Evolutionary conservation across 2,888 invertebrate species (phyloP).

Genomic region (Scrobipalpa atriplicella): DNA sequence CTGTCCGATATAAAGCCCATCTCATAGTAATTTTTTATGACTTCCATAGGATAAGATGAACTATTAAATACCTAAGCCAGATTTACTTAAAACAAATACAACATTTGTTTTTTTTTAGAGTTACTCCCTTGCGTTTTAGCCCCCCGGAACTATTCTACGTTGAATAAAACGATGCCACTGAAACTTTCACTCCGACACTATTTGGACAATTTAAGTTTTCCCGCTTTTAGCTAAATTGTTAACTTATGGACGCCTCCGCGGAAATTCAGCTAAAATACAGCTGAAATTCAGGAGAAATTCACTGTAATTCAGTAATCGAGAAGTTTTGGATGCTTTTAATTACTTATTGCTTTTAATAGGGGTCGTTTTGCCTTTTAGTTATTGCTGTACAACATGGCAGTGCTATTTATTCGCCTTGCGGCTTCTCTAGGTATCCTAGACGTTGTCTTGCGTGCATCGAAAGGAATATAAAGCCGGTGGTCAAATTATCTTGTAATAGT

Average conservation of each 20-base stretch:
- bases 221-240: slow-evolving; percentile 45
- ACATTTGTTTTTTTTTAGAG: background rate
- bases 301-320: slow-evolving; percentile 4
- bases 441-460: no score
- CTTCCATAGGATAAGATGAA: no score
- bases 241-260: slow-evolving; percentile 11
- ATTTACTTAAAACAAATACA: no score
- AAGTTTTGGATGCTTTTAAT: background rate
- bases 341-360: background rate
- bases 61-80: no score
- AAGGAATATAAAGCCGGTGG: no score
- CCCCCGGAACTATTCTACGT: slow-evolving; percentile 26
- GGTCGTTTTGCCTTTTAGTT: no score
- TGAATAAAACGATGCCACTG: slow-evolving; percentile 48
- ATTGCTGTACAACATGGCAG: no score
- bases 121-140: background rate
- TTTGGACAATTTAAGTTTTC: slow-evolving; percentile 37
- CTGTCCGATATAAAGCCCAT: no score
- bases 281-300: background rate
- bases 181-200: slow-evolving; percentile 40
- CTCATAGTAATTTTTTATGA: no score
- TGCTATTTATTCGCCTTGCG: no score
- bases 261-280: background rate
- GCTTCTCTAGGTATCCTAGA: no score
- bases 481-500: no score